Base-by-base conservation (phyloP, 2,797 vertebrate species). In the Poecilia wingei region DNA sequence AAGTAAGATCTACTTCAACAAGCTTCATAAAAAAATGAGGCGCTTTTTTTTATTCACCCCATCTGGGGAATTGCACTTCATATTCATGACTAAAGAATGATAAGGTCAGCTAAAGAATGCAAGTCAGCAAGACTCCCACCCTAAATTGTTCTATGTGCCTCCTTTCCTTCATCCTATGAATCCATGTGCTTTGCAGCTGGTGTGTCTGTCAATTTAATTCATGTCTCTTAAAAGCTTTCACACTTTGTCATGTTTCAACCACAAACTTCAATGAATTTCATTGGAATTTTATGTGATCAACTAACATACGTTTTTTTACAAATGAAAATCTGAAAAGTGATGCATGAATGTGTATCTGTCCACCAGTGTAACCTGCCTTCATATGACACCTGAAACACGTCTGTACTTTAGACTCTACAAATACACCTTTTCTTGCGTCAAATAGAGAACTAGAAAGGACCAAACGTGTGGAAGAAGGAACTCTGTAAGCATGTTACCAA, bases 21-120 rank as follows among this genome's bases (percentile, higher is more conserved):
- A 94, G 94, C 74, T 77, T 84, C 74, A 69, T 25, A 74, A 70
- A 78, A 76, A 74, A 73, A 77, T 69, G 64, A 88, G 74, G 10
- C 7, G 2, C 59, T 33, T 18, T 64, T 39, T 64, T 66, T 66
- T 92, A 31, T 61, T 61, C 69, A 59, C 79, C 16, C 47, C 45
- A 25, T 86, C 71, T 49, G 41, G 77, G 77, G 80, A 74, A 78
- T 41, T 64, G 72, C 80, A 53, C 74, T 78, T 85, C 6, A 88
- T 86, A 85, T 74, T 75, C 79, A 83, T 79, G 71, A 80, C 75
- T 75, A 76, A 77, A 88, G 9, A 76, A 66, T 81, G 47, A 84
- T 72, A 39, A 82, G 41, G 45, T 82, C 64, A 71, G 73, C 61
- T 77, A 39, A 76, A 77, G 59, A 82, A 80, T 89, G 82, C 73